A percentile compares a stretch with the other conserved stretches of the same genome.
Evolutionary conservation across 2,888 invertebrate genomes (phyloP).

Genomic region (Pristionchus entomophagus): DNA sequence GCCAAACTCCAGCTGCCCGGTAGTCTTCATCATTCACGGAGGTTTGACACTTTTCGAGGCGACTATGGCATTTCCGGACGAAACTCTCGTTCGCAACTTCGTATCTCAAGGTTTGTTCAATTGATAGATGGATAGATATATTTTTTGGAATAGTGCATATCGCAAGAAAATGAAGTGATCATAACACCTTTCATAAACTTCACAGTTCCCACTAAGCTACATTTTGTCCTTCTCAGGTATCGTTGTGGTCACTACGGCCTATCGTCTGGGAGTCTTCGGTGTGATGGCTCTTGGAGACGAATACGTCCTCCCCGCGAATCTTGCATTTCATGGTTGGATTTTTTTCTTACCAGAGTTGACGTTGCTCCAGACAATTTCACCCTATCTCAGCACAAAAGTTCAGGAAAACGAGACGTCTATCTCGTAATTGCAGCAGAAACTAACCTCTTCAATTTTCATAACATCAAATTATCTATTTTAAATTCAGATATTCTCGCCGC

Average conservation of each 20-base stretch:
- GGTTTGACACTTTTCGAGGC: not conserved
- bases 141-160: not conserved
- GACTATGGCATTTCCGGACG: slow-evolving; percentile 1
- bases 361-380: too few relatives aligned
- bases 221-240: too few relatives aligned
- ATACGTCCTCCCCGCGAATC: not conserved
- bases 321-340: not conserved
- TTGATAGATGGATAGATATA: too few relatives aligned
- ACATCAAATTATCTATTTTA: too few relatives aligned
- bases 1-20: slow-evolving; percentile 3
- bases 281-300: slow-evolving; percentile 8
- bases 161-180: not conserved
- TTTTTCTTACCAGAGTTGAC: too few relatives aligned
- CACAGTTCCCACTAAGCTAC: too few relatives aligned
- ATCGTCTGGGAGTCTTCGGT: not conserved
- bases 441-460: too few relatives aligned
- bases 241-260: not conserved
- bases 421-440: too few relatives aligned
- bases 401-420: too few relatives aligned
- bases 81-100: slow-evolving; percentile 5
- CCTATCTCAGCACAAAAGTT: too few relatives aligned
- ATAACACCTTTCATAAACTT: not conserved
- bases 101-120: slow-evolving; percentile 17
- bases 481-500: not conserved
- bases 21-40: slow-evolving; percentile 5